Base-by-base conservation (phyloP, 2,888 invertebrate species). In the Drepana falcataria region DNA sequence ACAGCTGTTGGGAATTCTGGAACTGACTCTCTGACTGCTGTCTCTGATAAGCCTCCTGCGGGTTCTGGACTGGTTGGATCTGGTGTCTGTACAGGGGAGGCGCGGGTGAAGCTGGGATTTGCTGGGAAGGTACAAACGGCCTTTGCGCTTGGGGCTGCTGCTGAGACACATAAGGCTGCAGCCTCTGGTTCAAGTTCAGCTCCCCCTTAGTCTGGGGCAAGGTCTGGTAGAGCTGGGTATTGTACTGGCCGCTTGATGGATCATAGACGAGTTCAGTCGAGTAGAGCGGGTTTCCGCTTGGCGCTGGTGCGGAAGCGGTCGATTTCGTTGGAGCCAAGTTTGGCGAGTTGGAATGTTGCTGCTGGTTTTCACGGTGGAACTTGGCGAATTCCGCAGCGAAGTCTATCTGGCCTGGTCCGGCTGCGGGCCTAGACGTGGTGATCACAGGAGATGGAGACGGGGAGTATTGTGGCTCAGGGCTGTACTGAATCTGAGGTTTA, bases 211-310 rank as follows among this genome's bases (percentile, higher is more conserved):
- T 93, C 81, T 95, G 95, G 35, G 96, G 95, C 53, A 96, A 84
- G 33, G 93, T 92, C 81, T 96, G 96, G 88, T 93, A 95, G 48
- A 95, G 87, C 66, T 95, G 95, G 37, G 95, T 95, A 73, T 95
- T 94, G 91, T 96, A 96, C 70, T 94, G 94, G 52, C 96, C 96
- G 65, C 94, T 94, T 41, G 93, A 79, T 34, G 95, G 96, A 80
- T 96, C 96, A 79, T 93, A 96, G 0, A 96, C 93, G 40, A 96
- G 86, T 74, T 96, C 95, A 35, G 95, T 95, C 52, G 95, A 95
- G 82, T 96, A 96, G 55, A 95, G 92, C 56, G 95, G 95, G 65
- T 94, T 92, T 53, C 91, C 90, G 41, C 92, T 91, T 0, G 87
- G 85, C 35, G 74, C 71, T 48, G 91, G 81, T 35, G 84, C 75